Conservation (phyloP, 2,113 vertebrate genomes). For the Glareola pratincola region DNA sequence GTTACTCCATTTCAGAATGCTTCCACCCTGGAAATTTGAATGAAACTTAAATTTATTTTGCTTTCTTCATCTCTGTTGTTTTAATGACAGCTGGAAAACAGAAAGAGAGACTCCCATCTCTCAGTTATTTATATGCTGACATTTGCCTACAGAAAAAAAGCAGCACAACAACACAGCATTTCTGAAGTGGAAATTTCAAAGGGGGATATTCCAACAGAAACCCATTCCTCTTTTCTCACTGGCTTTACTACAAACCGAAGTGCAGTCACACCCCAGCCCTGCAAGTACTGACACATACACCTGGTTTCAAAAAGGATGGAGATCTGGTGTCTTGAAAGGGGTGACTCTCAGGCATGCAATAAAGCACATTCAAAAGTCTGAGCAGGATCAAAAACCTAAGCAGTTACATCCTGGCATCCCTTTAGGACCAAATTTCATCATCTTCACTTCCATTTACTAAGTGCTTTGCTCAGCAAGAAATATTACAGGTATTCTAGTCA, state of each 20-base stretch:
- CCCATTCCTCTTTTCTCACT: neutral
- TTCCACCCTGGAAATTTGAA: neutral
- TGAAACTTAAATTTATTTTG: neutral
- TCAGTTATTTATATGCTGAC: neutral
- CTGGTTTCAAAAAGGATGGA: slow-evolving; percentile 6
- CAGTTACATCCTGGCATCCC: neutral
- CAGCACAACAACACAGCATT: neutral
- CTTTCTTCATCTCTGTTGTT: neutral
- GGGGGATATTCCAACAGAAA: neutral
- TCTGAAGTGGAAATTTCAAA: slow-evolving; percentile 44
- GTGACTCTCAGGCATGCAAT: neutral
- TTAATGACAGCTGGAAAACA: neutral
- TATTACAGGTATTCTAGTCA: neutral
- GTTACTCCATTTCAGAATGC: neutral
- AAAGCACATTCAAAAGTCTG: neutral
- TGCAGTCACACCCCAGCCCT: neutral
- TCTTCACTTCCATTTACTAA: slow-evolving; percentile 5
- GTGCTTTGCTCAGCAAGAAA: slow-evolving; percentile 34
- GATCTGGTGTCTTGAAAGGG: neutral
- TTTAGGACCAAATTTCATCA: slow-evolving; percentile 30
- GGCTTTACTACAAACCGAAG: slow-evolving; percentile 27
- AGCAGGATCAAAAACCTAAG: slow-evolving; percentile 13
- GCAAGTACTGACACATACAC: neutral
- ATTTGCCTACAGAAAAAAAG: neutral
- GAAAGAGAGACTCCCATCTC: neutral